A percentile compares a stretch with the other conserved stretches of the same genome.
Evolutionary conservation across 2,113 vertebrate species (phyloP).

Genomic region (Genyomyrus donnyi): DNA sequence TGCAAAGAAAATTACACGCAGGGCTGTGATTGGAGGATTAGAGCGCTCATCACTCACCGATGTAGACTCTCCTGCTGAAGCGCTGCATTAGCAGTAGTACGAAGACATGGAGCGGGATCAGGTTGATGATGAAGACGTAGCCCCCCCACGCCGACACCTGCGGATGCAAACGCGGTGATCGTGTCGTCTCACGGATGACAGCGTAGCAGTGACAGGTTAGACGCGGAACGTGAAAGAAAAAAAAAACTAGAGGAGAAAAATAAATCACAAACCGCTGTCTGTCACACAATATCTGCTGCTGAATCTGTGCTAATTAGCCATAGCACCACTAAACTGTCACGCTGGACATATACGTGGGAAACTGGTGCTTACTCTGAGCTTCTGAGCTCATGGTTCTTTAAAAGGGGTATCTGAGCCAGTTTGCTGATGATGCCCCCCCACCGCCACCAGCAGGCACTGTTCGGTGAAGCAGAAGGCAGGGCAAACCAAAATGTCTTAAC

Average conservation of each 20-base stretch:
- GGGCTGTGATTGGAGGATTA: neutral
- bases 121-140: slow-evolving; percentile 97
- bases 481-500: neutral
- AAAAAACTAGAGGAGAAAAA: neutral
- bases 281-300: neutral
- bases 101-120: slow-evolving; percentile 97
- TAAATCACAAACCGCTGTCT: neutral
- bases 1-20: neutral
- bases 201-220: neutral
- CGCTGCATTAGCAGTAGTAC: slow-evolving; percentile 94
- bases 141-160: slow-evolving; percentile 99
- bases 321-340: neutral
- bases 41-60: slow-evolving; percentile 67
- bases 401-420: neutral
- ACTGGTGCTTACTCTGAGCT: neutral
- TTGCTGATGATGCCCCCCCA: neutral
- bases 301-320: neutral
- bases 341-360: neutral
- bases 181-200: neutral
- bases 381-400: neutral
- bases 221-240: neutral
- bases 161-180: neutral
- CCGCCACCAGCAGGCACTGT: neutral
- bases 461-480: neutral
- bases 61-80: slow-evolving; percentile 93